phyloP scores from a whole-genome alignment of 2,113 vertebrate species.

The Colius striatus region DNA sequence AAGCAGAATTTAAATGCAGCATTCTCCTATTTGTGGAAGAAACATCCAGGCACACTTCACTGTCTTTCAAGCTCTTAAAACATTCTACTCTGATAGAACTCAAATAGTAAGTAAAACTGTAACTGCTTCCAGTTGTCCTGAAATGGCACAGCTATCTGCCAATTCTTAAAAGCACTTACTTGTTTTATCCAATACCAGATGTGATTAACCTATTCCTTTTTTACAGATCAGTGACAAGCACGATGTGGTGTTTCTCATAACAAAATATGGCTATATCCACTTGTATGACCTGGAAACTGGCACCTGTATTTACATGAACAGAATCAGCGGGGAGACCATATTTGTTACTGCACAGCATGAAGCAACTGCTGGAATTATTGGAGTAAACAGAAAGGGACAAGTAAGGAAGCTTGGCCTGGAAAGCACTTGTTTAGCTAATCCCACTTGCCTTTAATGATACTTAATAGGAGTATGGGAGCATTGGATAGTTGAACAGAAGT shows the following conservation, averaged over 20 bases:
- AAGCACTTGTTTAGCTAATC: not conserved
- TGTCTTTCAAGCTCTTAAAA: not conserved
- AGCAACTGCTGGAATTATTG: constrained; percentile 97
- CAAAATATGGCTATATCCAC: constrained; percentile 98
- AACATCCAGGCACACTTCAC: not conserved
- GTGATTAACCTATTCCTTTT: not conserved
- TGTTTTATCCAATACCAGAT: not conserved
- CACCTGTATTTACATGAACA: constrained; percentile 99
- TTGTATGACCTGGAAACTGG: constrained; percentile 97
- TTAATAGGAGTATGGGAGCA: not conserved
- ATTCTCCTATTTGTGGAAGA: not conserved
- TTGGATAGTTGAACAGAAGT: not conserved
- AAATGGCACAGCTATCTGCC: not conserved
- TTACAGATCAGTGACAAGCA: constrained; percentile 95
- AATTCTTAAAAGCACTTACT: not conserved
- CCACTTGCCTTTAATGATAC: not conserved
- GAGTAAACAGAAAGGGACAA: constrained; percentile 98
- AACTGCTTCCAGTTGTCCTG: not conserved
- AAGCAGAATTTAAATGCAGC: not conserved
- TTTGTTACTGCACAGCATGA: constrained; percentile 97
- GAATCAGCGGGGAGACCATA: constrained; percentile 98
- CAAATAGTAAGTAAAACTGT: not conserved
- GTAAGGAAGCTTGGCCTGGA: constrained; percentile 73
- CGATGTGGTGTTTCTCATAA: constrained; percentile 96
- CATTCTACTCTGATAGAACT: not conserved